phyloP scores from a whole-genome alignment of 2,888 invertebrate species.

The Eudasyphora cyanicolor region DNA sequence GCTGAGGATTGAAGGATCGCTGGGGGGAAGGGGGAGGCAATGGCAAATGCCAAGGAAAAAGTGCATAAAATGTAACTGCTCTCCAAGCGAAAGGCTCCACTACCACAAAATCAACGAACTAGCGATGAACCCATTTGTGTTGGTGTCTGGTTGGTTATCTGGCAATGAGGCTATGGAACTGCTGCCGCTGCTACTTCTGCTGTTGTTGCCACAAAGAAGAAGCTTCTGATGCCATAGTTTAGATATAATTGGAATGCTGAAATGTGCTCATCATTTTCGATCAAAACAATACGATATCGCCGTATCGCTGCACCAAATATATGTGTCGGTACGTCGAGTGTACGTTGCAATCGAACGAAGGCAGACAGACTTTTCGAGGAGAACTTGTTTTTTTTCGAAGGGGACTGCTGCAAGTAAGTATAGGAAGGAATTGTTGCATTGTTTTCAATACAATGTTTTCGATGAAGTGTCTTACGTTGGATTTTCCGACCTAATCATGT shows the following conservation, averaged over 20 bases:
- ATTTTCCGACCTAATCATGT: background rate
- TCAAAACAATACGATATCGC: constrained; percentile 36
- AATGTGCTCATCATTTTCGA: constrained; percentile 62
- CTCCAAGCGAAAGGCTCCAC: constrained; percentile 11
- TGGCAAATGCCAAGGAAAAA: background rate
- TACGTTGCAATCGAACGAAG: background rate
- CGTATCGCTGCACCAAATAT: background rate
- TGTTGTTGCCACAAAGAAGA: background rate
- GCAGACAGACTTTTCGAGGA: background rate
- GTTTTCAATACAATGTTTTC: constrained; percentile 39
- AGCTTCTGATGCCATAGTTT: constrained; percentile 58
- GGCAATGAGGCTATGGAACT: too few species aligned
- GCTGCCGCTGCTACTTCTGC: too few species aligned
- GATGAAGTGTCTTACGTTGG: constrained; percentile 27
- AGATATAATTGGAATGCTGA: constrained; percentile 65
- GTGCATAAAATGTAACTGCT: constrained; percentile 56
- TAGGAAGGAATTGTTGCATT: background rate
- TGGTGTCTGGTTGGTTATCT: constrained; percentile 1
- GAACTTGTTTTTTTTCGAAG: background rate
- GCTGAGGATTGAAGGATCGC: background rate
- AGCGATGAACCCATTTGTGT: background rate
- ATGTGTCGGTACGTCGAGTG: background rate
- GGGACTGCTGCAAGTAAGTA: background rate
- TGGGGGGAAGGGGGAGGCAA: background rate
- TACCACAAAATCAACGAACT: background rate